Base-by-base conservation (phyloP, 2,797 vertebrate species). In the Allobates femoralis region DNA sequence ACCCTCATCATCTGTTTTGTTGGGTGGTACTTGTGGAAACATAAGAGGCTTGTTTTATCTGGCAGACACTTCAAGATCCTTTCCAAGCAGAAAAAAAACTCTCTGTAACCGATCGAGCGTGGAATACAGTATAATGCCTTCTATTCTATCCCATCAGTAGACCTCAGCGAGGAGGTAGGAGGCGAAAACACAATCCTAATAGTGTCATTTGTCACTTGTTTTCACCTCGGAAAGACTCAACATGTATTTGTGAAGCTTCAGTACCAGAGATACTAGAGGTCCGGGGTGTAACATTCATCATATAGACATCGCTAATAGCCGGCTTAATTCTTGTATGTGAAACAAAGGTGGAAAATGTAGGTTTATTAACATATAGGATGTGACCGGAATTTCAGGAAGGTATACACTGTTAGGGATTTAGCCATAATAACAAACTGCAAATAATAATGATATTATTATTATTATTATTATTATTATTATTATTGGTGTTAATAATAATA, bases 21-120 rank as follows among this genome's bases (percentile, higher is more conserved):
- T 26, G 30, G 64, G 46, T 56, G 80, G 55, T 55, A 81, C 79
- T 86, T 88, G 88, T 86, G 73, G 83, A 92, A 89, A 88, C 90
- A 91, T 90, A 80, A 92, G 75, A 90, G 86, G 89, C 86, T 88
- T 64, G 86, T 91, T 91, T 89, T 88, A 91, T 82, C 80, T 90
- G 88, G 87, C 41, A 46, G 26, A 86, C 90, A 92, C 86, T 91
- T 90, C 83, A 0, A 83, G 62, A 75, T 85, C 56, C 50, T 69
- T 74, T 50, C 58, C 56, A 77, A 53, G 58, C 5, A 41, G 10
- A 75, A 58, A 51, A 19, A 51, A 14, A 26, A 11, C 3, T 30
- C 28, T 23, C 15, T 0, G 3, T 0, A 21, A 2, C 50, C 30
- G 51, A 56, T 77, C 10, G 16, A 77, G 15, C 50, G 14, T 32